phyloP scores from a whole-genome alignment of 2,888 invertebrate genomes.

The Archips xylosteana region DNA sequence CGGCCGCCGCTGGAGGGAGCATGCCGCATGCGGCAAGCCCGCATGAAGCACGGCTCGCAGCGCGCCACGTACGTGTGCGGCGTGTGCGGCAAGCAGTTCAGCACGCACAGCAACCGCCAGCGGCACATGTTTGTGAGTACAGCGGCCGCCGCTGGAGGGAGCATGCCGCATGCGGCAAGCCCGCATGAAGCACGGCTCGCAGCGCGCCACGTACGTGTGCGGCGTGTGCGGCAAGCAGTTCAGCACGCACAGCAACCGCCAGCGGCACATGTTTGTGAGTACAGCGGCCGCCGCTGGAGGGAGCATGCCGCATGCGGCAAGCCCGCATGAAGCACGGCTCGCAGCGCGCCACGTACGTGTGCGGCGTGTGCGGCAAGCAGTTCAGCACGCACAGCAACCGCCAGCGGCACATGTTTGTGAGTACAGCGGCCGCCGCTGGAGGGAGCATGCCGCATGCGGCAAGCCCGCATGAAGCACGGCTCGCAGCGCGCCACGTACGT shows the following conservation, averaged over 20 bases:
- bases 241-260: constrained; percentile 73
- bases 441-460: too few species aligned
- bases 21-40: too few species aligned
- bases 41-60: constrained; percentile 63
- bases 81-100: constrained; percentile 75
- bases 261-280: constrained; percentile 80
- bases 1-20: too few species aligned
- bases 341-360: constrained; percentile 60
- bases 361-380: constrained; percentile 71
- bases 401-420: constrained; percentile 78
- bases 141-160: background rate
- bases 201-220: constrained; percentile 63
- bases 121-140: constrained; percentile 78
- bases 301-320: too few species aligned
- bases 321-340: constrained; percentile 61
- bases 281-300: background rate
- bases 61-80: constrained; percentile 63
- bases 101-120: constrained; percentile 74
- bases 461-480: constrained; percentile 61
- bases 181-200: constrained; percentile 66
- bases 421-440: constrained; percentile 53
- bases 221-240: constrained; percentile 73
- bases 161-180: too few species aligned
- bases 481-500: constrained; percentile 59
- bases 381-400: constrained; percentile 76